phyloP scores from a whole-genome alignment of 2,113 vertebrate species.

The Mirza zaza region DNA sequence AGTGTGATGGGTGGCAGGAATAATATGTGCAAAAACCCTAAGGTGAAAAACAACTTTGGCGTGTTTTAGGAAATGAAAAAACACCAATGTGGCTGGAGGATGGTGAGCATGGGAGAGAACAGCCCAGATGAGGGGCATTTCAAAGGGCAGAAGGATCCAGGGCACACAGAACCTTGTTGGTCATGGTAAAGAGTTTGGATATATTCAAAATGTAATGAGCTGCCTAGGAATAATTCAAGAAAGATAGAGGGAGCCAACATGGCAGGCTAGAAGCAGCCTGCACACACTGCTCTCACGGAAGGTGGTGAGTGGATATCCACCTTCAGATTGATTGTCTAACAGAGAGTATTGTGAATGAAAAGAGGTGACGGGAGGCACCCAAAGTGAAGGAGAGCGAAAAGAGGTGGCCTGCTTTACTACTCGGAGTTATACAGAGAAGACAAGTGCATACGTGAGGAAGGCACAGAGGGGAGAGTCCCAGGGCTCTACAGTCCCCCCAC shows the following conservation, averaged over 20 bases:
- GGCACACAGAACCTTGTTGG: background rate
- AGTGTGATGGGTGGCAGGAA: background rate
- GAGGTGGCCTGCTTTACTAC: too few relatives aligned
- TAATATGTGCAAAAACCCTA: background rate
- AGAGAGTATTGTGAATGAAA: too few relatives aligned
- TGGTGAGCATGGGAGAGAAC: background rate
- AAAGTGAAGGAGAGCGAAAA: too few relatives aligned
- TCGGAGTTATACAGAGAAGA: too few relatives aligned
- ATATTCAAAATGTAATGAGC: background rate
- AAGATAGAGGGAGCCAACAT: background rate
- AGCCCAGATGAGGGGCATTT: background rate
- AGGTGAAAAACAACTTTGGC: background rate
- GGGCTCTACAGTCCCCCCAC: too few relatives aligned
- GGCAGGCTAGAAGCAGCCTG: too few relatives aligned
- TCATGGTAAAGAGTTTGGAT: background rate
- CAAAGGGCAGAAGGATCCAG: background rate
- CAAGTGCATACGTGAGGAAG: too few relatives aligned
- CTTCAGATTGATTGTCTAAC: too few relatives aligned
- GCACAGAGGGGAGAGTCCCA: too few relatives aligned
- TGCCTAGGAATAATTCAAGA: background rate
- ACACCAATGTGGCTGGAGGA: background rate
- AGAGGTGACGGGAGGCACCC: too few relatives aligned
- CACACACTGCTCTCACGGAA: too few relatives aligned
- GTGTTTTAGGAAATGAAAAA: background rate
- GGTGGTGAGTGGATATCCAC: too few relatives aligned